Conservation (phyloP, 2,113 vertebrate genomes). For the Hylia prasina region DNA sequence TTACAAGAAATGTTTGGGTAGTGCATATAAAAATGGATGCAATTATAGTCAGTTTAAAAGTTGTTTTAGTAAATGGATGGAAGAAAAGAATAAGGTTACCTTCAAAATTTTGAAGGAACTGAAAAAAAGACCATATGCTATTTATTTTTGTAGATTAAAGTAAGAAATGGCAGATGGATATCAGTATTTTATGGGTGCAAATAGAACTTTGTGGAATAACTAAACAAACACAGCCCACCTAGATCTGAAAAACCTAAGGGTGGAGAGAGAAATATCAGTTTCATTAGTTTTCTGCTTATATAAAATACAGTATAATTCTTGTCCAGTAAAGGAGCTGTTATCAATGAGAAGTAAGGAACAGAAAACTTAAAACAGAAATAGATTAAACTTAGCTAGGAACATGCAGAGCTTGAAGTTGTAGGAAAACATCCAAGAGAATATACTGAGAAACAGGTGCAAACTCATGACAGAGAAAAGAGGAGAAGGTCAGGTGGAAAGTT, state of each 20-base stretch:
- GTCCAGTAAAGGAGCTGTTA: neutral
- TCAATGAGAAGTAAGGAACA: neutral
- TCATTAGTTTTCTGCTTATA: neutral
- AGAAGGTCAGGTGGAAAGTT: neutral
- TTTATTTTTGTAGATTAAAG: neutral
- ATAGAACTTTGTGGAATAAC: neutral
- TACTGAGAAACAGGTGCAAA: neutral
- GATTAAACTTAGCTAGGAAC: neutral
- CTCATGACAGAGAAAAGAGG: neutral
- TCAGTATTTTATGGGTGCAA: neutral
- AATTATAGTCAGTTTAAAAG: neutral
- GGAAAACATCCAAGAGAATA: neutral
- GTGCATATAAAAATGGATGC: neutral
- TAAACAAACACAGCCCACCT: neutral
- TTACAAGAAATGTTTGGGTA: neutral
- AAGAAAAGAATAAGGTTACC: neutral
- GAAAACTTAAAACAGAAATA: neutral
- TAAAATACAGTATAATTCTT: neutral
- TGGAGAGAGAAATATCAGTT: neutral
- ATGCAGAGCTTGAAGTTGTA: neutral
- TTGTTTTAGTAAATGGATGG: neutral
- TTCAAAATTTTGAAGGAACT: neutral
- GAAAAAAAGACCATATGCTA: neutral
- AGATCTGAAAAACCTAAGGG: neutral
- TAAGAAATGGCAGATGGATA: neutral